Evolutionary conservation across 1,140 invertebrate species (phyloP).

Genomic region (Hycleus phaleratus): DNA sequence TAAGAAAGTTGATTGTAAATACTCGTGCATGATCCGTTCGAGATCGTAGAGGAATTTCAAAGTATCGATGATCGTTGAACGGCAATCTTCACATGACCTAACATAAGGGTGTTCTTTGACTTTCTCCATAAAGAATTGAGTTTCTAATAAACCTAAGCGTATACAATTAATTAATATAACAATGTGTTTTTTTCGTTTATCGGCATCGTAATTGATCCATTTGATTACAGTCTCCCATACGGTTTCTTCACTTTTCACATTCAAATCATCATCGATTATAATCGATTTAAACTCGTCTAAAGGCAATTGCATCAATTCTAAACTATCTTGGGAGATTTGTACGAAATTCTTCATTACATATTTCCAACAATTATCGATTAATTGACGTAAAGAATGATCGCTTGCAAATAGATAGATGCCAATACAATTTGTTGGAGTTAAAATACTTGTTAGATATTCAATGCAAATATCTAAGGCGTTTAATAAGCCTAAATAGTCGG

Average conservation of each 20-base stretch:
- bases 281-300: conserved; percentile 61
- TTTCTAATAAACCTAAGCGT: conserved; percentile 76
- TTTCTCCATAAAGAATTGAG: conserved; percentile 66
- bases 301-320: conserved; percentile 62
- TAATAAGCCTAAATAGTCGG: conserved; percentile 73
- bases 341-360: conserved; percentile 69
- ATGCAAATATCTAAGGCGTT: conserved; percentile 71
- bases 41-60: conserved; percentile 66
- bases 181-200: conserved; percentile 35
- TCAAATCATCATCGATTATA: conserved; percentile 68
- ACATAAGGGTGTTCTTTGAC: conserved; percentile 60
- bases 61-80: conserved; percentile 66
- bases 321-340: conserved; percentile 57
- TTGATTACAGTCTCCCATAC: conserved; percentile 57
- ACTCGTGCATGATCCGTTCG: conserved; percentile 55
- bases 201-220: conserved; percentile 50
- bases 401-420: conserved; percentile 72
- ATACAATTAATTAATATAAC: conserved; percentile 65
- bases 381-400: conserved; percentile 60
- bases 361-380: conserved; percentile 58
- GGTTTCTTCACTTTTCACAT: conserved; percentile 57
- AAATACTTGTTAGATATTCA: conserved; percentile 56
- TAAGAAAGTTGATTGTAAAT: neutral
- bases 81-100: conserved; percentile 52
- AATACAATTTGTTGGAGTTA: conserved; percentile 71